Evolutionary conservation across 2,113 vertebrate species (phyloP).

Genomic region (Podocnemis expansa): DNA sequence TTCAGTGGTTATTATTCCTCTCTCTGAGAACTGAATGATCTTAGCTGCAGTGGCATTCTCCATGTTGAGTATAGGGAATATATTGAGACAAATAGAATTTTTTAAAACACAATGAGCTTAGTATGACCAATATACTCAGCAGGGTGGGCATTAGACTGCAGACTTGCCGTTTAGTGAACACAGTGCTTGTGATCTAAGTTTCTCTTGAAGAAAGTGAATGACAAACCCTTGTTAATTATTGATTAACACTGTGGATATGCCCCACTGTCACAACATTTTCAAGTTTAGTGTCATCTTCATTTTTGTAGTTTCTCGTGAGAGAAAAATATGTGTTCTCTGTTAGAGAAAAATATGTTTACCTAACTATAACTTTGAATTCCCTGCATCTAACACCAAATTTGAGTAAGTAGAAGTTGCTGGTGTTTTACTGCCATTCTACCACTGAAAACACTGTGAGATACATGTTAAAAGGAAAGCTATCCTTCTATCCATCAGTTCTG

Average conservation of each 20-base stretch:
- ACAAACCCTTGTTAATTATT: neutral
- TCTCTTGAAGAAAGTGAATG: neutral
- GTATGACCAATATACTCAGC: neutral
- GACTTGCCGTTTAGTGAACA: neutral
- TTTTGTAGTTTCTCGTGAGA: neutral
- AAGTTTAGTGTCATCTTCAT: neutral
- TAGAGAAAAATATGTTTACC: neutral
- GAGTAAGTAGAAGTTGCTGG: neutral
- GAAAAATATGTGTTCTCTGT: neutral
- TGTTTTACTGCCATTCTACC: neutral
- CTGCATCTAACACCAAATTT: neutral
- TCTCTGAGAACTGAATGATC: neutral
- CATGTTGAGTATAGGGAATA: neutral
- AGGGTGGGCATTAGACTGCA: neutral
- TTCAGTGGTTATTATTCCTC: neutral
- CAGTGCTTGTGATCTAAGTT: neutral
- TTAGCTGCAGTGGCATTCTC: neutral
- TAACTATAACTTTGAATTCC: neutral
- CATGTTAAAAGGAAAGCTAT: conserved; percentile 16
- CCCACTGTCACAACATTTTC: too few species aligned
- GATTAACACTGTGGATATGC: neutral
- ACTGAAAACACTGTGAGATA: neutral
- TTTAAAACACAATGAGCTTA: neutral
- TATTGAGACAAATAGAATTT: neutral
- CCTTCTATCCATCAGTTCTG: neutral